Evolutionary conservation across 1,140 invertebrate species (phyloP).

Genomic region (Centruroides vittatus): DNA sequence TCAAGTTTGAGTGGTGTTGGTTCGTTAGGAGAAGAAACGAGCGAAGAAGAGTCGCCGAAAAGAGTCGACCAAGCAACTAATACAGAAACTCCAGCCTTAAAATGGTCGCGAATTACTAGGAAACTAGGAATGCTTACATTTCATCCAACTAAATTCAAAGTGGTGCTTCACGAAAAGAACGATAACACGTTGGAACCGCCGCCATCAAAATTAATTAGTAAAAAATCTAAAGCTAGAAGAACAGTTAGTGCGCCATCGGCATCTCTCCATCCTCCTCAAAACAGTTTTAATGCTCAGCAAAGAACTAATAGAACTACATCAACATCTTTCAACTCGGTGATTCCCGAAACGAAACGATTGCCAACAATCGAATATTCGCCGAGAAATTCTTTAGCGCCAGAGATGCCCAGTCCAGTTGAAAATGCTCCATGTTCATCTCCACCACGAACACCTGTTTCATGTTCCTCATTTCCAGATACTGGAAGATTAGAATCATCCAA

Average conservation of each 20-base stretch:
- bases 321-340: no score
- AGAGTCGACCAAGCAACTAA: constrained; percentile 11
- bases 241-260: constrained; percentile 15
- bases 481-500: neutral
- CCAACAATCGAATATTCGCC: no score
- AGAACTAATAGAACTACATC: neutral
- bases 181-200: neutral
- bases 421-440: no score
- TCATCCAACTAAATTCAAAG: constrained; percentile 1
- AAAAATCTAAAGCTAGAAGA: constrained; percentile 11
- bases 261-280: neutral
- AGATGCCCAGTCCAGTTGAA: no score
- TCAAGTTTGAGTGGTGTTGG: neutral
- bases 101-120: constrained; percentile 12
- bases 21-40: neutral
- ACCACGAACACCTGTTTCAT: neutral
- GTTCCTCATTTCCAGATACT: neutral
- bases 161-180: neutral
- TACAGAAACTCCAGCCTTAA: constrained; percentile 13
- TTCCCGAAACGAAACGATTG: no score
- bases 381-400: no score
- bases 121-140: constrained; percentile 5
- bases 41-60: neutral
- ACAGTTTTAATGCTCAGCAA: neutral
- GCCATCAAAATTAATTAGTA: neutral